Base-by-base conservation (phyloP, 2,888 invertebrate genomes). In the Melanotus villosus region DNA sequence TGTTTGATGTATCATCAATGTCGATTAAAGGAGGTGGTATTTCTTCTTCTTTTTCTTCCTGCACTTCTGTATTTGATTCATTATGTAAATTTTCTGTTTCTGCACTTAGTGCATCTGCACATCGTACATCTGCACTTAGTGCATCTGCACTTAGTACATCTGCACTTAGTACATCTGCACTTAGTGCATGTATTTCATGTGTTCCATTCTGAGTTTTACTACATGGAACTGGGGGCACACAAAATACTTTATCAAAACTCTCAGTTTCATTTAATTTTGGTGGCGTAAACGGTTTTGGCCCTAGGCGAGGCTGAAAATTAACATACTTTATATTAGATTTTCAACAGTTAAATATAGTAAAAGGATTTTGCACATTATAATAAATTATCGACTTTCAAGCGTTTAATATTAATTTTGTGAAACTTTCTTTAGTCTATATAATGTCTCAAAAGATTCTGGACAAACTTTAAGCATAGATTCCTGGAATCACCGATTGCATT, bases 271-370 rank as follows among this genome's bases (percentile, higher is more conserved):
- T 90, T 68, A 90, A 88, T 2, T 92, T 88, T 30, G 93, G 91
- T 41, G 93, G 92, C 6, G 94, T 93, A 83, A 95, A 95, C 21
- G 94, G 94, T 82, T 94, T 95, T 36, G 95, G 95, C 1, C 95
- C 95, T 50, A 95, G 88, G 19, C 94, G 90, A 45, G 94, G 94
- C 95, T 95, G 86, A 52, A 82, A 82, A 50, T 76, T 70, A 63
- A 47, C 59, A 60, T 65, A 58, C n/a, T n/a, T n/a, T n/a, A n/a
- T n/a, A n/a, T n/a, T n/a, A n/a, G n/a, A n/a, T n/a, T n/a, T n/a
- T n/a, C n/a, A n/a, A n/a, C n/a, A n/a, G n/a, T n/a, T n/a, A n/a
- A n/a, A n/a, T n/a, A n/a, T n/a, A n/a, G n/a, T n/a, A n/a, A n/a
- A n/a, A n/a, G n/a, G n/a, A n/a, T n/a, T n/a, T n/a, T n/a, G n/a